Percentiles rank a stretch among this genome's conserved stretches.
phyloP scores from a whole-genome alignment of 2,888 invertebrate species.

The Harpagoxenus sublaevis region DNA sequence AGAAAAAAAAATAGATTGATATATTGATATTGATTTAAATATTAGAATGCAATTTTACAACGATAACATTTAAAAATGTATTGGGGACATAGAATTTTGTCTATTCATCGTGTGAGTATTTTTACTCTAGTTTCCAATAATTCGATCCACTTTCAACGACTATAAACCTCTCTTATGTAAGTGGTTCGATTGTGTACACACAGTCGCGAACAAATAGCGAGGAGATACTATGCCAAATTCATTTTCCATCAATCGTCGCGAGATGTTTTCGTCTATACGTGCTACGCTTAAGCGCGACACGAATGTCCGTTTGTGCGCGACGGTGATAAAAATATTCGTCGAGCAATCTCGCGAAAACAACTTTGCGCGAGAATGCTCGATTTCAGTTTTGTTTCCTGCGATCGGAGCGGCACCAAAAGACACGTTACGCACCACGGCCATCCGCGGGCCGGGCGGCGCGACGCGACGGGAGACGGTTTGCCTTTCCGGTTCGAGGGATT shows the following conservation, averaged over 20 bases:
- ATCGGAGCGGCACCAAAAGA: conserved; percentile 56
- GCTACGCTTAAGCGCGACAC: conserved; percentile 26
- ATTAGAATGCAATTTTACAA: not conserved
- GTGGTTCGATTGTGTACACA: not conserved
- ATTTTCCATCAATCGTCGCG: conserved; percentile 33
- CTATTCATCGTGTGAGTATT: not conserved
- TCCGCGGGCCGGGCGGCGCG: conserved; percentile 65
- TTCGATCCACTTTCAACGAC: conserved; percentile 10
- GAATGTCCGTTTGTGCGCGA: conserved; percentile 33
- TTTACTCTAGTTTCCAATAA: conserved; percentile 5
- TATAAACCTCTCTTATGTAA: conserved; percentile 6
- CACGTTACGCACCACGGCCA: conserved; percentile 56
- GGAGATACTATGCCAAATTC: not conserved
- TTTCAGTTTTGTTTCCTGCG: conserved; percentile 57
- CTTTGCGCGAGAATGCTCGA: conserved; percentile 45
- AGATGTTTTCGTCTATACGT: conserved; percentile 25
- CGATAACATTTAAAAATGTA: not conserved
- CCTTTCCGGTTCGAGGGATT: conserved; percentile 81
- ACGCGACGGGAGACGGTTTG: conserved; percentile 77
- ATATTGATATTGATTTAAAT: not conserved
- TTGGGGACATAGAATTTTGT: not conserved
- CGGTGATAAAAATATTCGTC: conserved; percentile 59
- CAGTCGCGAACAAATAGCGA: conserved; percentile 4
- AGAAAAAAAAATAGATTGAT: not conserved
- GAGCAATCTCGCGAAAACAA: conserved; percentile 52